Conservation (phyloP, 1,140 invertebrate species). For the Aphelinus atriplicis region DNA sequence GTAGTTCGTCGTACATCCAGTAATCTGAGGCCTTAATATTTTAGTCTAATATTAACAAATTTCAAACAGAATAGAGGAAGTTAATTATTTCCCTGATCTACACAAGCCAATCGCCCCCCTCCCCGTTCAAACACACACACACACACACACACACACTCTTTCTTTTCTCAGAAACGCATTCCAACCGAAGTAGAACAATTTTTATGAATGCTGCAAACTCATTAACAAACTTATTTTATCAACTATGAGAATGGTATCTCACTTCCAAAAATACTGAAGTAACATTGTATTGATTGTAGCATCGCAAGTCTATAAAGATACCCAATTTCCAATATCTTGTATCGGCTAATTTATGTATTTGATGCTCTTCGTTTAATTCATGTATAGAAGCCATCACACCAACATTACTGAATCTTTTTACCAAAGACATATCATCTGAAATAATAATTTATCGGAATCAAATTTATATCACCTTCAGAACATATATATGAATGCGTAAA, state of each 20-base stretch:
- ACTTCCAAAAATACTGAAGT: constrained; percentile 3
- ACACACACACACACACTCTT: too few species aligned
- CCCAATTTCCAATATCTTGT: constrained; percentile 12
- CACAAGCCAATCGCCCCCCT: too few species aligned
- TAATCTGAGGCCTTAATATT: background rate
- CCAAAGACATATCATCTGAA: constrained; percentile 16
- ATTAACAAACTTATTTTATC: constrained; percentile 1
- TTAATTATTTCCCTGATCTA: background rate
- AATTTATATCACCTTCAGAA: too few species aligned
- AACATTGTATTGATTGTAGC: background rate
- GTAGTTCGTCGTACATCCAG: constrained; percentile 2
- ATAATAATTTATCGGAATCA: too few species aligned
- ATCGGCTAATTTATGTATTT: background rate
- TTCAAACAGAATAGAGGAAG: background rate
- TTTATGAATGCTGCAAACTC: too few species aligned
- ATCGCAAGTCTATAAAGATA: constrained; percentile 18
- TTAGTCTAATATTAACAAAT: background rate
- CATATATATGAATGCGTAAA: too few species aligned
- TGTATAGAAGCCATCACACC: background rate
- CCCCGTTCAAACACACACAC: too few species aligned
- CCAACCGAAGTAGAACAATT: too few species aligned
- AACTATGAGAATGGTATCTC: background rate
- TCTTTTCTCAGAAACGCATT: too few species aligned
- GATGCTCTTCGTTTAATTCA: background rate
- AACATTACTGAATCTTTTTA: constrained; percentile 2